These are phyloP conservation scores for Poecilia velifera DNA, from an alignment of 2,797 vertebrate species.

Conservation along the genomic window DNA sequence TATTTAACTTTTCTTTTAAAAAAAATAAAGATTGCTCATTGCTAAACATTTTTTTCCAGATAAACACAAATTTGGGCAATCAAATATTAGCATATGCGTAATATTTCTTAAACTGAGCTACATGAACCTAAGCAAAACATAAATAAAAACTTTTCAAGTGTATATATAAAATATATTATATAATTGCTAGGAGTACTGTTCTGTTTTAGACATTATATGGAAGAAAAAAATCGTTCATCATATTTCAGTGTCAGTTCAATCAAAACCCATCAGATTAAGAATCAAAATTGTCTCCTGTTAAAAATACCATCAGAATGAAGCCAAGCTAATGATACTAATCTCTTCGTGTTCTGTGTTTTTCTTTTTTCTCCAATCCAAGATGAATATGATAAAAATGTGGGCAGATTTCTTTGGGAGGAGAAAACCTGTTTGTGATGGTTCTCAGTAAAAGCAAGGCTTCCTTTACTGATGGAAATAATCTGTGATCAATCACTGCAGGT, in stretches of 20 bases:
- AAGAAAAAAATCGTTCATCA: no score
- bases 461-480: neutral
- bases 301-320: neutral
- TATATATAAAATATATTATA: no score
- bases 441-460: neutral
- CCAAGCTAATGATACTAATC: neutral
- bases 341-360: neutral
- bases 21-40: no score
- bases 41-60: neutral
- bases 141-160: no score
- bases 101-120: no score
- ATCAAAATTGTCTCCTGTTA: neutral
- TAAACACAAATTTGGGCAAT: no score
- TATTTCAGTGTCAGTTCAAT: neutral
- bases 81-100: no score
- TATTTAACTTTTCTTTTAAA: neutral
- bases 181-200: no score
- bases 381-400: neutral
- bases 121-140: no score
- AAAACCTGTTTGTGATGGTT: neutral
- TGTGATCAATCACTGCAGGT: constrained; percentile 1
- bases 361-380: neutral
- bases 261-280: neutral
- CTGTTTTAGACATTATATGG: no score
- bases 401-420: neutral